A percentile compares a stretch with the other conserved stretches of the same genome.
These are phyloP conservation scores for Taenaris catops DNA, from an alignment of 2,888 invertebrate genomes.

Conservation along the genomic window DNA sequence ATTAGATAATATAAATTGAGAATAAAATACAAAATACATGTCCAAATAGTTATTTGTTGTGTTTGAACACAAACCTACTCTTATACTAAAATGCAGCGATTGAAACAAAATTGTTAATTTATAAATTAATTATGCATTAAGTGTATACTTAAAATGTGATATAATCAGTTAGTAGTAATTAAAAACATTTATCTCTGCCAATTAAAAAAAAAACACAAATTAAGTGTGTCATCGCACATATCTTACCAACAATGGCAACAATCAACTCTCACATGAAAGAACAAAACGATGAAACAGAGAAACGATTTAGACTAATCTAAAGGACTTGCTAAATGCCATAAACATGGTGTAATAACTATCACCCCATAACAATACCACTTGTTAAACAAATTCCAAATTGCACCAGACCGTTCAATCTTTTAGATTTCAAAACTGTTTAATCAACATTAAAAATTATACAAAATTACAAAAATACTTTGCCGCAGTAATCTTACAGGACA, in stretches of 20 bases:
- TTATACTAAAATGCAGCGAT: slow-evolving; percentile 21
- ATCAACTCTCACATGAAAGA: slow-evolving; percentile 21
- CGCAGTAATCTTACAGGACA: slow-evolving; percentile 1
- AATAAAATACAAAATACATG: slow-evolving; percentile 51
- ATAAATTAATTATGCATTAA: slow-evolving; percentile 12
- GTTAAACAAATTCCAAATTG: slow-evolving; percentile 36
- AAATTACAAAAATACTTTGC: slow-evolving; percentile 23
- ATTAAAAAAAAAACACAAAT: slow-evolving; percentile 20
- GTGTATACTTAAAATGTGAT: slow-evolving; percentile 6
- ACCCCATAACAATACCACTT: slow-evolving; percentile 16
- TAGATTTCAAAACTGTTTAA: slow-evolving; percentile 24
- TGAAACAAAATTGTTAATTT: slow-evolving; percentile 1
- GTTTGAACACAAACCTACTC: slow-evolving; percentile 41
- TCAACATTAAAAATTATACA: slow-evolving; percentile 19
- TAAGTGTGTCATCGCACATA: slow-evolving; percentile 37
- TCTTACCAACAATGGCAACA: slow-evolving; percentile 53
- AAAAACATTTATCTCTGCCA: slow-evolving; percentile 20
- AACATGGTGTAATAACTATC: slow-evolving; percentile 12
- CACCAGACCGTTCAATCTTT: slow-evolving; percentile 42
- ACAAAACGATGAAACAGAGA: slow-evolving; percentile 2
- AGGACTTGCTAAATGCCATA: slow-evolving; percentile 13
- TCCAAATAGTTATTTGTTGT: slow-evolving; percentile 46
- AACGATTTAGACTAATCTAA: slow-evolving; percentile 6
- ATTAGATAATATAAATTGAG: slow-evolving; percentile 40
- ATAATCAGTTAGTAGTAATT: slow-evolving; percentile 2